Evolutionary conservation across 1,140 invertebrate species (phyloP), one percentile per base, ranked within the genome.

Genomic region (Varroa destructor): DNA sequence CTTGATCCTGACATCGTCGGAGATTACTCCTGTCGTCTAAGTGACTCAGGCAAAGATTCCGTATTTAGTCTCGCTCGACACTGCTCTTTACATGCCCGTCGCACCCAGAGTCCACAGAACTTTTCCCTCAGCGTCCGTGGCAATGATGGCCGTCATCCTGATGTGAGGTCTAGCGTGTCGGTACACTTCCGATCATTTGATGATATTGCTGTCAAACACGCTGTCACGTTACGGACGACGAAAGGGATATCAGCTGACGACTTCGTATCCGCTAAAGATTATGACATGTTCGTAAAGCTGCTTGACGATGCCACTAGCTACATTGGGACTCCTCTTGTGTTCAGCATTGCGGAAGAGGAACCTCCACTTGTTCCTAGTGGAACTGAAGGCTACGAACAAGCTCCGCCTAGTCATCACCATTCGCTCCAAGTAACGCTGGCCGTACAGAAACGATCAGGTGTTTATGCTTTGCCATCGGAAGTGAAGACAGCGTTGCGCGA

Each of bases 1-100:
- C 88, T 91, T 76, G 93, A 97, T 82, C 84, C 86, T 3, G 93
- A 97, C 79, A 85, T 86, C 12, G 85, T 85, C 56, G 93, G 92
- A 0, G 86, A 91, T 74, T 96, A 95, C 78, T 86, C 84, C 74
- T 97, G 93, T 78, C 86, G 85, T 77, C 86, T 93, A 71, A 77
- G 89, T 55, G 84, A 82, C 73, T 42, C 25, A n/a, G 37, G 46
- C n/a, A 81, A 81, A 72, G 78, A 79, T 40, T 75, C 77, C 25
- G 80, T 88, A 54, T 85, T 93, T 58, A 84, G 78, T 71, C 89
- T 96, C 64, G 86, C 86, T 36, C 82, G 82, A 58, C 86, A 83
- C 42, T 96, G 92, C 78, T 86, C 91, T 78, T 82, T 96, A 73
- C 85, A 88, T 76, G 75, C 80, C 4, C 73, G 75, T 25, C 70